Conservation (phyloP, 2,888 invertebrate species). For the Stegana nigrithorax region DNA sequence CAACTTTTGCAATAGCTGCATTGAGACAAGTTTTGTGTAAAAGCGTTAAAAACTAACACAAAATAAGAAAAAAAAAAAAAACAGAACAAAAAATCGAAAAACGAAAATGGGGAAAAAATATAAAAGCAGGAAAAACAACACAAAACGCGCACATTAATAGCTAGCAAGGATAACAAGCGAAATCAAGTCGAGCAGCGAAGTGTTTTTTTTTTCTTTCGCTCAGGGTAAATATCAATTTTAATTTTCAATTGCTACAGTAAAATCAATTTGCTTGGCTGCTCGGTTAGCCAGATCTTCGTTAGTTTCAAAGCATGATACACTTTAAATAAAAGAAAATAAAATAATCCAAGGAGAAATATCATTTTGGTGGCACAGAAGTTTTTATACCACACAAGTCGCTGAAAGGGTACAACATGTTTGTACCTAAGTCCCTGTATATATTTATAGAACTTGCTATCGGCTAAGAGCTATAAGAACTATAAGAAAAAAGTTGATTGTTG, state of each 20-base stretch:
- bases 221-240: constrained; percentile 52
- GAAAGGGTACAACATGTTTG: background rate
- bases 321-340: background rate
- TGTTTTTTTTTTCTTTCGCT: constrained; percentile 6
- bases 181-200: background rate
- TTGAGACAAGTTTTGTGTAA: too few relatives aligned
- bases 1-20: too few relatives aligned
- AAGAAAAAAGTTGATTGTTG: too few relatives aligned
- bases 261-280: constrained; percentile 30
- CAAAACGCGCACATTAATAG: constrained; percentile 34
- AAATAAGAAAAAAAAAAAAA: background rate
- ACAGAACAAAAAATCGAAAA: constrained; percentile 28
- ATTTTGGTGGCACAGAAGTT: constrained; percentile 8
- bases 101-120: constrained; percentile 39
- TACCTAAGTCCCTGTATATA: too few relatives aligned
- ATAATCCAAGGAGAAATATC: background rate
- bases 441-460: too few relatives aligned
- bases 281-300: constrained; percentile 3
- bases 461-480: too few relatives aligned
- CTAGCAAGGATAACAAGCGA: background rate
- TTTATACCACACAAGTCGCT: background rate
- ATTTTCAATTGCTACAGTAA: constrained; percentile 48
- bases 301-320: background rate
- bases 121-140: background rate
- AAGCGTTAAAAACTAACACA: too few relatives aligned